Conservation (phyloP, 2,888 invertebrate species). For the Pyrrhia umbra region DNA sequence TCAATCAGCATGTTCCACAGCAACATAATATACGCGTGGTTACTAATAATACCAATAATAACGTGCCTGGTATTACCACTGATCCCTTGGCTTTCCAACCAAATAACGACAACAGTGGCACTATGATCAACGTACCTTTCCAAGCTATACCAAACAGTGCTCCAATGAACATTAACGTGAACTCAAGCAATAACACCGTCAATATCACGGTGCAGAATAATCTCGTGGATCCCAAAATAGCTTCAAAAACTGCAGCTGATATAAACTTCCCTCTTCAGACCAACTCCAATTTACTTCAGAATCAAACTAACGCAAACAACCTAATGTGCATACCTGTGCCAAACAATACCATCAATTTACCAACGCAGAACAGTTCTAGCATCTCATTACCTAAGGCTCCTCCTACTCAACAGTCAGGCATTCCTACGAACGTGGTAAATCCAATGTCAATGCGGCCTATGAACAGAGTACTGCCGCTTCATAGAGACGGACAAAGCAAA, state of each 20-base stretch:
- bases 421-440: slow-evolving; percentile 93
- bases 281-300: slow-evolving; percentile 78
- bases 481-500: slow-evolving; percentile 91
- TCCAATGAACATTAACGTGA: slow-evolving; percentile 88
- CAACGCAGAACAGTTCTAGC: slow-evolving; percentile 88
- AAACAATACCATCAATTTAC: slow-evolving; percentile 86
- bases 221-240: slow-evolving; percentile 87
- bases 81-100: slow-evolving; percentile 85
- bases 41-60: slow-evolving; percentile 81
- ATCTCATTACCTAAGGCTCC: slow-evolving; percentile 91
- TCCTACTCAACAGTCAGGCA: slow-evolving; percentile 90
- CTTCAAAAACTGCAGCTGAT: slow-evolving; percentile 83
- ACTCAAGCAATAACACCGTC: slow-evolving; percentile 87
- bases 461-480: slow-evolving; percentile 94
- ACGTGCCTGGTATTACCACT: slow-evolving; percentile 75
- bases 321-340: slow-evolving; percentile 87
- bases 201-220: slow-evolving; percentile 88
- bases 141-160: slow-evolving; percentile 88
- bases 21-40: slow-evolving; percentile 87
- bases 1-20: slow-evolving; percentile 84
- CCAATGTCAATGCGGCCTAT: slow-evolving; percentile 93
- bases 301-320: slow-evolving; percentile 78
- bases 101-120: slow-evolving; percentile 81
- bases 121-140: slow-evolving; percentile 88
- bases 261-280: slow-evolving; percentile 84